Evolutionary conservation across 1,140 invertebrate genomes (phyloP).

Genomic region (Trachymyrmex cornetzi): DNA sequence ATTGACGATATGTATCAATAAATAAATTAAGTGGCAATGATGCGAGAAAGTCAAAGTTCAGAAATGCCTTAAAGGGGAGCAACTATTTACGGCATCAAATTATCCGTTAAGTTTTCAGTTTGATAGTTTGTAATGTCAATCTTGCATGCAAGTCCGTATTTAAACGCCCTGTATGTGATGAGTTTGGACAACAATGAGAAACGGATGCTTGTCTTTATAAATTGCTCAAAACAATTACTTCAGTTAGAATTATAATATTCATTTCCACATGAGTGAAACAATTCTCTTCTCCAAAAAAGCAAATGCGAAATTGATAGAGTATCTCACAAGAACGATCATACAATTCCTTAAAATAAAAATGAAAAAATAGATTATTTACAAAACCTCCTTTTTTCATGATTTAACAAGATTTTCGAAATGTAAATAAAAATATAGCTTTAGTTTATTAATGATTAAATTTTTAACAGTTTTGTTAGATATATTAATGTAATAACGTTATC

Average conservation of each 20-base stretch:
- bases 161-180: neutral
- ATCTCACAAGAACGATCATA: neutral
- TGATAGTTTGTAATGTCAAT: neutral
- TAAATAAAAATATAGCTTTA: neutral
- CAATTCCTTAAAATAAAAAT: constrained; percentile 24
- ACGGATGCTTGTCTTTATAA: constrained; percentile 12
- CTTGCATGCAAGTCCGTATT: neutral
- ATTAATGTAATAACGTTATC: neutral
- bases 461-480: neutral
- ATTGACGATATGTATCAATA: neutral
- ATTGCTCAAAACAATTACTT: neutral
- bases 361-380: neutral
- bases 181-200: constrained; percentile 10
- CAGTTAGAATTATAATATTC: neutral
- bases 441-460: neutral
- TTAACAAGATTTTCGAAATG: neutral
- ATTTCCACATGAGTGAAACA: neutral
- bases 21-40: neutral
- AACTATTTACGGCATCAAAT: neutral
- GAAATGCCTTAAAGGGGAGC: neutral
- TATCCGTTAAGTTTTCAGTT: constrained; percentile 4
- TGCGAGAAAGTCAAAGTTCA: neutral
- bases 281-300: neutral
- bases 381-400: neutral
- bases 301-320: no score